A percentile compares a stretch with the other conserved stretches of the same genome.
Conservation (phyloP, 1,140 invertebrate genomes). For the Aphelenchoides besseyi region DNA sequence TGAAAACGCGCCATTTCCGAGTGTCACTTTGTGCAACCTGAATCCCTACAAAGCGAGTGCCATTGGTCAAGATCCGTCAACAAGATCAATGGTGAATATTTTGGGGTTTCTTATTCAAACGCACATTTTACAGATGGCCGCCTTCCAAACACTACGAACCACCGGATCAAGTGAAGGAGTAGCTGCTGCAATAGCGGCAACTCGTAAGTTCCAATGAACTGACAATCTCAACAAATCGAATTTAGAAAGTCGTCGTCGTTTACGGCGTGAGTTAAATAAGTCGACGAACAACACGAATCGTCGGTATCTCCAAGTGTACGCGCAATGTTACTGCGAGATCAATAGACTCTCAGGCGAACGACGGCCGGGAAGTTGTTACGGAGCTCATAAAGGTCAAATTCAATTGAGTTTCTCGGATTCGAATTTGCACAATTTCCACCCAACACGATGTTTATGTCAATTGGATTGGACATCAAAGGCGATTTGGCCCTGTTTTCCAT, state of each 20-base stretch:
- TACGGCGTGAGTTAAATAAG: conserved; percentile 20
- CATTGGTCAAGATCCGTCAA: conserved; percentile 51
- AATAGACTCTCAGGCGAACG: conserved; percentile 55
- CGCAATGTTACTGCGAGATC: conserved; percentile 60
- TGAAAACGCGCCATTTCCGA: conserved; percentile 62
- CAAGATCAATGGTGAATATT: conserved; percentile 52
- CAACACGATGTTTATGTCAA: conserved; percentile 57
- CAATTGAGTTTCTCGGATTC: conserved; percentile 40
- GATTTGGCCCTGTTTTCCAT: conserved; percentile 61
- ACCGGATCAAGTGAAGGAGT: conserved; percentile 53
- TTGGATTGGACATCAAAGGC: conserved; percentile 53
- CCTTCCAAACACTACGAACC: conserved; percentile 46
- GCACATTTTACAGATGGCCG: conserved; percentile 51
- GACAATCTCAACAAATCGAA: no score
- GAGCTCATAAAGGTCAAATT: conserved; percentile 55
- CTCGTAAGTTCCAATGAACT: conserved; percentile 29
- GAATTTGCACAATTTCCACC: conserved; percentile 53
- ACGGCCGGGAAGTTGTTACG: conserved; percentile 55
- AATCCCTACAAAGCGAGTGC: conserved; percentile 61
- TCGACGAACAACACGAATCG: conserved; percentile 21
- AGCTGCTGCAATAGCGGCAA: conserved; percentile 45
- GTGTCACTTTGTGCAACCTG: conserved; percentile 61
- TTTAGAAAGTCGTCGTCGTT: conserved; percentile 22
- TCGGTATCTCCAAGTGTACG: conserved; percentile 57
- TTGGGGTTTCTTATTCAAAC: not conserved